phyloP scores from a whole-genome alignment of 2,888 invertebrate genomes.

The Corythucha ciliata region DNA sequence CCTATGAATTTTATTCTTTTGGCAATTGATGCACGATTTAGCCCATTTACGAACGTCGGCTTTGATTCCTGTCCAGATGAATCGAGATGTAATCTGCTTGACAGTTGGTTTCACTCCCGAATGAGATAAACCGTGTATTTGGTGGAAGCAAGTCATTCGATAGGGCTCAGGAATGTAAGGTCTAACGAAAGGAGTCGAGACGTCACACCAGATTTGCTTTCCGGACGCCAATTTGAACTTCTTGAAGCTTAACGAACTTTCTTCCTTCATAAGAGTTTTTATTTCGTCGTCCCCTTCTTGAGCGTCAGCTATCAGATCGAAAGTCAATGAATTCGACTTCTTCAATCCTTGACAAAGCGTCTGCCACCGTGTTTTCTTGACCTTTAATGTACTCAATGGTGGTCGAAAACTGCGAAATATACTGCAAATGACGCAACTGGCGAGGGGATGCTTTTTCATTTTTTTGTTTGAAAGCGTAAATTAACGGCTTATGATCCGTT shows the following conservation, averaged over 20 bases:
- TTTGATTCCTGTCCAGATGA: conserved; percentile 12
- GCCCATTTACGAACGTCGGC: conserved; percentile 33
- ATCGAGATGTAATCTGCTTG: no score
- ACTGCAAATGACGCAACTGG: conserved; percentile 39
- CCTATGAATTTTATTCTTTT: conserved; percentile 37
- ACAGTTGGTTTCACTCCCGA: conserved; percentile 16
- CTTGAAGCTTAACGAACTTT: conserved; percentile 1
- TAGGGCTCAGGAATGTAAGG: conserved; percentile 11
- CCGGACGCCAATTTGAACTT: neutral
- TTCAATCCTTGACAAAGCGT: conserved; percentile 37
- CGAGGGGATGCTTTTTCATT: conserved; percentile 38
- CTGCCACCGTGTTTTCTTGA: conserved; percentile 39
- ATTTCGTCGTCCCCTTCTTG: conserved; percentile 9
- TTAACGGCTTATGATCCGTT: conserved; percentile 19
- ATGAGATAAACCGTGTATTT: conserved; percentile 6
- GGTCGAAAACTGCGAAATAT: conserved; percentile 39
- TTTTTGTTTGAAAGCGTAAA: conserved; percentile 24
- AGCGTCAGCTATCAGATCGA: neutral
- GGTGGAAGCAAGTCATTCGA: conserved; percentile 5
- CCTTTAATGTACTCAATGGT: conserved; percentile 39
- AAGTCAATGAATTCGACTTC: neutral
- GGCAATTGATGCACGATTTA: conserved; percentile 37
- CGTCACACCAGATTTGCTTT: conserved; percentile 9
- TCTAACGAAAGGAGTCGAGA: conserved; percentile 7
- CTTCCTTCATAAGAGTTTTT: neutral